Base-by-base conservation (phyloP, 2,888 invertebrate species). In the Sialis fuliginosa region DNA sequence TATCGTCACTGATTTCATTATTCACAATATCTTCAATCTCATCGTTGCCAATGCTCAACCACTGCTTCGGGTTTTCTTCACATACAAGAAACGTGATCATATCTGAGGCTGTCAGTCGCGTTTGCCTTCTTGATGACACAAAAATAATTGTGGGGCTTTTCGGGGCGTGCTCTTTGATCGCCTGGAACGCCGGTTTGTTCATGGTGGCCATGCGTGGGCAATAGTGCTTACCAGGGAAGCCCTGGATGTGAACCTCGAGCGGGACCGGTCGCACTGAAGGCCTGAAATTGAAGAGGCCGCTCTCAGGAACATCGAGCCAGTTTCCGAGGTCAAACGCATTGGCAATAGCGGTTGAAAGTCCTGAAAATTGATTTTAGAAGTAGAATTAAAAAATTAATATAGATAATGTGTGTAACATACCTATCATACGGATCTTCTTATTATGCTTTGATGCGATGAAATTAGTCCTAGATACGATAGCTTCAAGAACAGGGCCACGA, bases 181-280 rank as follows among this genome's bases (percentile, higher is more conserved):
- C 91, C 65, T 92, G 90, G 69, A 88, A 99, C 0, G 92, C 85
- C 0, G 98, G 97, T 58, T 93, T 88, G 68, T 99, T 99, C 98
- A 99, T 99, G 0, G 95, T 87, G 51, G 95, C 85, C 98, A 99
- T 99, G 43, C 98, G 78, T 0, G 98, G 98, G 58, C 98, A 99
- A 68, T 98, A 99, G 64, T 98, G 93, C 53, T 96, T 90, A 4
- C 95, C 98, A 0, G 95, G 87, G 62, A 92, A 98, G 0, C 98
- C 98, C 8, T 37, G 37, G 37, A 66, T 56, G 58, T 85, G 84
- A 8, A 85, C 83, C 68, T 91, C 91, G 35, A 98, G 69, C 1
- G 97, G 97, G 8, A 99, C 97, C 0, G 98, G 98, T 13, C 98
- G 77, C 0, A 99, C 98, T 0, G 93, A 90, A 0, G 98, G 96